Conservation (phyloP, 2,797 vertebrate species). For the Falco concolor region DNA sequence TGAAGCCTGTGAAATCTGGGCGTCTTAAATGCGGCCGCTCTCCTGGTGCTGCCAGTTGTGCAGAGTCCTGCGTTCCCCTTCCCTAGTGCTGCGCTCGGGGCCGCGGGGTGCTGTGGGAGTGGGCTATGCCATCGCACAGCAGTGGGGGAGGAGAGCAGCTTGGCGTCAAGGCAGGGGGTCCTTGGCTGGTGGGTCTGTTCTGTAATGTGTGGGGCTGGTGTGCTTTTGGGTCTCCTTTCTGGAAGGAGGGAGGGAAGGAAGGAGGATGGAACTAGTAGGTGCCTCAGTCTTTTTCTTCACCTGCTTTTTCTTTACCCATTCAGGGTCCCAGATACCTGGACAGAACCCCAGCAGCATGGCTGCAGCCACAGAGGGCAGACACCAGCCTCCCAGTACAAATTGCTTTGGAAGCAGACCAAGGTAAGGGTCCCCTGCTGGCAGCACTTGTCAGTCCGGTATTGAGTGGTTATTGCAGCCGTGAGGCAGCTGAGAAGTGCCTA, state of each 20-base stretch:
- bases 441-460: not conserved
- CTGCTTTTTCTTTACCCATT: not conserved
- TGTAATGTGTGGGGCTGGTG: not conserved
- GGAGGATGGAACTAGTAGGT: not conserved
- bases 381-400: slow-evolving; percentile 67
- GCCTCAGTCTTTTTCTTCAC: not conserved
- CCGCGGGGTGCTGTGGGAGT: rapidly evolving
- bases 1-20: not conserved
- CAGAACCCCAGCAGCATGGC: slow-evolving; percentile 43
- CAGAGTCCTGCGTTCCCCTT: not conserved
- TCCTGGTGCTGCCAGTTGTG: not conserved
- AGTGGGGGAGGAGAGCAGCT: not conserved
- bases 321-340: slow-evolving; percentile 66
- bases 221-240: not conserved
- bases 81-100: rapidly evolving
- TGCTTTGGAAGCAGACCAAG: slow-evolving; percentile 72
- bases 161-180: rapidly evolving
- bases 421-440: slow-evolving; percentile 24
- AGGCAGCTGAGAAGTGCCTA: not conserved
- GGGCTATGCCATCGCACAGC: rapidly evolving
- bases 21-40: not conserved
- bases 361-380: slow-evolving; percentile 26
- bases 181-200: not conserved
- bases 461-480: not conserved
- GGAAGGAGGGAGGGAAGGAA: not conserved